Evolutionary conservation across 1,140 invertebrate species (phyloP), one percentile per base, ranked within the genome.

Genomic region (Halyomorpha halys): DNA sequence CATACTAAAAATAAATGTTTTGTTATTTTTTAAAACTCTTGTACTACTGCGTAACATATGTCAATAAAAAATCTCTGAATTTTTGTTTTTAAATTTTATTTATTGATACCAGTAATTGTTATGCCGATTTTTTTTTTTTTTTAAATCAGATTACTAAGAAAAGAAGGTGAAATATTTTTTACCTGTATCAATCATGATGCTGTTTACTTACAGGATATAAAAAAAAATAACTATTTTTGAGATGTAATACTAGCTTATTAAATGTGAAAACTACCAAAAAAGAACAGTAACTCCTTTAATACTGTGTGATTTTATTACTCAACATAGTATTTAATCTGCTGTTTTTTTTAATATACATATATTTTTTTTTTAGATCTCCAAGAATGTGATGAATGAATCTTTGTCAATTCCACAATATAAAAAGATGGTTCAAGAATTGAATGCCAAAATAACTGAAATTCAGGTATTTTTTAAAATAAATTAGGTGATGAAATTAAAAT

Each of bases 351-450:
- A 8, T 44, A 45, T 44, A 54, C 14, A 59, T 59, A 19, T 14
- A 16, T 47, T 45, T 6, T 25, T 61, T 45, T 61, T 60, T 39
- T 34, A 65, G 64, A 56, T 65, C 3, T 34, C 59, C 25, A 65
- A 62, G 44, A 65, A 65, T 54, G 49, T 65, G 4, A 53, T 65
- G 64, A 18, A 30, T 54, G 44, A 65, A 34, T 27, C 21, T 23
- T 23, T 61, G 18, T 39, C 64, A 1, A 47, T 65, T 19, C 59
- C 60, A 27, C 64, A 65, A n/a, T 65, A 65, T 27, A 61, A 62
- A 30, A 65, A 65, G 23, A 23, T 65, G 14, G 64, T 65, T 14
- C 25, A 61, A 21, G 64, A 65, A 53, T 34, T 65, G 15, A 54
- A 62, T 53, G 39, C 61, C 5, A 59, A 62, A 23, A 19, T 61